Conservation (phyloP, 2,113 vertebrate species). For the Osmerus mordax region DNA sequence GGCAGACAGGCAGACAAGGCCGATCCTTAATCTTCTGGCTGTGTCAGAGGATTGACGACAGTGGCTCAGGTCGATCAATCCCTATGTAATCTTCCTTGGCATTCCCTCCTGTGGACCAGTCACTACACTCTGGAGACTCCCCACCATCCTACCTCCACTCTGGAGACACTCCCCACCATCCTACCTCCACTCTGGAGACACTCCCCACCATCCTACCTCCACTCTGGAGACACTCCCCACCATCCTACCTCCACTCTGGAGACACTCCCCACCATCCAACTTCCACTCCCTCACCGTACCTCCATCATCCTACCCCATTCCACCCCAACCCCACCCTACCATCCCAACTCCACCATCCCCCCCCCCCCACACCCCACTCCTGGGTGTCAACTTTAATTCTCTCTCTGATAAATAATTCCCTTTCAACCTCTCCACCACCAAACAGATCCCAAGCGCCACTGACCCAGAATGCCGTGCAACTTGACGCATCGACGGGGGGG, state of each 20-base stretch:
- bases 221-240: neutral
- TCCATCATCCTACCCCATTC: neutral
- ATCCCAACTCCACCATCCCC: too few relatives aligned
- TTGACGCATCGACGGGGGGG: constrained; percentile 20
- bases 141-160: constrained; percentile 8
- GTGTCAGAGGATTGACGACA: constrained; percentile 46
- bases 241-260: neutral
- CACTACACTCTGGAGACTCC: constrained; percentile 30
- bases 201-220: neutral
- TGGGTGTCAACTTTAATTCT: constrained; percentile 15
- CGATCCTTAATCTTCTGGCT: constrained; percentile 38
- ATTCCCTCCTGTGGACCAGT: constrained; percentile 37
- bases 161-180: neutral
- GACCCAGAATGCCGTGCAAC: constrained; percentile 26
- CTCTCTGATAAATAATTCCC: constrained; percentile 26
- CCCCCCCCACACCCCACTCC: neutral
- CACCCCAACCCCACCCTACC: too few relatives aligned
- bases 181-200: neutral
- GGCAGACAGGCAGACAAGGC: neutral
- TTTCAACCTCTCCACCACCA: constrained; percentile 15
- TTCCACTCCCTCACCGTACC: neutral
- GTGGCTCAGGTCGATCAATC: constrained; percentile 46
- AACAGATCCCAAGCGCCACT: constrained; percentile 1
- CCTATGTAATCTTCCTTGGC: constrained; percentile 50
- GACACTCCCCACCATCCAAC: neutral